phyloP scores from a whole-genome alignment of 2,113 vertebrate species.

The Anser brachyrhynchus region DNA sequence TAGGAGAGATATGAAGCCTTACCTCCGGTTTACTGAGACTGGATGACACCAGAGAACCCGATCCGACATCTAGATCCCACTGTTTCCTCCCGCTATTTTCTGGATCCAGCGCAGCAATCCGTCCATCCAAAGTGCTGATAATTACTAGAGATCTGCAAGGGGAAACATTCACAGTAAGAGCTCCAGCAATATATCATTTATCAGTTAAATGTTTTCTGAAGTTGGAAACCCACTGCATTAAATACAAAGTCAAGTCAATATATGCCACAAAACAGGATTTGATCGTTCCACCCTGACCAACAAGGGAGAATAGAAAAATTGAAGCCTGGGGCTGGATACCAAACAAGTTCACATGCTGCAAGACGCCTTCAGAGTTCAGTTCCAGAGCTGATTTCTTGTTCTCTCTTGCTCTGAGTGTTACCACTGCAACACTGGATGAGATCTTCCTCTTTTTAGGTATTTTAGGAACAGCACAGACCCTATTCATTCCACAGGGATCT shows the following conservation, averaged over 20 bases:
- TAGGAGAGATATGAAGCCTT: slow-evolving; percentile 28
- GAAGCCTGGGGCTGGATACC: background rate
- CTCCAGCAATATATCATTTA: background rate
- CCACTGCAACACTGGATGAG: background rate
- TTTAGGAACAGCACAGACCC: background rate
- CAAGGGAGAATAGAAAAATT: rapidly evolving
- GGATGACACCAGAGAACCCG: slow-evolving; percentile 93
- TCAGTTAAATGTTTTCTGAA: background rate
- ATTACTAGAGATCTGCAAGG: slow-evolving; percentile 88
- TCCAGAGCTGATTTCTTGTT: background rate
- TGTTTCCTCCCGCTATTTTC: slow-evolving; percentile 92
- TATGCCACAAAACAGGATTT: background rate
- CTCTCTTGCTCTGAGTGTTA: background rate
- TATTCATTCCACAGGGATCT: background rate
- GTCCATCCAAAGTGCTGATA: slow-evolving; percentile 96
- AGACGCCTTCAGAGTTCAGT: background rate
- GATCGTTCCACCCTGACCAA: background rate
- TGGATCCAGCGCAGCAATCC: slow-evolving; percentile 93
- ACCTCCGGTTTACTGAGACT: slow-evolving; percentile 98
- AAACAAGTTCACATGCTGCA: background rate
- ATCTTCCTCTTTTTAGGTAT: background rate
- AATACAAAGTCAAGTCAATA: background rate
- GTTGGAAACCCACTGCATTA: background rate
- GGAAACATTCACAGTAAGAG: slow-evolving; percentile 11
- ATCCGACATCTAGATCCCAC: slow-evolving; percentile 97